Percentiles rank a stretch among this genome's conserved stretches.
Conservation (phyloP, 2,888 invertebrate species). For the Cosmorhoe ocellata region DNA sequence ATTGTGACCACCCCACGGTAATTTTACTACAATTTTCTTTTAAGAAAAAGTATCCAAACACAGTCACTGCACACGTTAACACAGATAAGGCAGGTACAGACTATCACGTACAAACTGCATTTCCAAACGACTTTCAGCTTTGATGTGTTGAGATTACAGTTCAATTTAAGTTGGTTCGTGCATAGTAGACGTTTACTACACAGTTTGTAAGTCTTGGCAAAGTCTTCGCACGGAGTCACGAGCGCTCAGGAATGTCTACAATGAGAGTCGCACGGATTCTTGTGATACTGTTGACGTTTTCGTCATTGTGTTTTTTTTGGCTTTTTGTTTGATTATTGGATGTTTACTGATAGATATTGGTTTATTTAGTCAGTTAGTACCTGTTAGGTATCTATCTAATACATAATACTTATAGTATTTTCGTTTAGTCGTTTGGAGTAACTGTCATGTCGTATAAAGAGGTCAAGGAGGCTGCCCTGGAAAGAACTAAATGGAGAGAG, state of each 20-base stretch:
- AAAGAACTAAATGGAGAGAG: too few species aligned
- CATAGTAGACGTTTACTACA: slow-evolving; percentile 37
- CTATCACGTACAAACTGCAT: slow-evolving; percentile 6
- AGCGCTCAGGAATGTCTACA: slow-evolving; percentile 42
- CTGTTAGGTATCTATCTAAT: too few species aligned
- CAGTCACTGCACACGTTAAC: slow-evolving; percentile 30
- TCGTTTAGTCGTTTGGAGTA: too few species aligned
- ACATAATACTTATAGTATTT: too few species aligned
- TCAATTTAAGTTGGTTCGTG: slow-evolving; percentile 6
- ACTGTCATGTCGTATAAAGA: too few species aligned
- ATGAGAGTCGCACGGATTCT: slow-evolving; percentile 18
- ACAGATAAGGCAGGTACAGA: slow-evolving; percentile 28
- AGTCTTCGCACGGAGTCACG: slow-evolving; percentile 43
- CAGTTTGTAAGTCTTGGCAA: slow-evolving; percentile 37
- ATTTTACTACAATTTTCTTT: slow-evolving; percentile 46
- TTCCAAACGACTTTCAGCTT: slow-evolving; percentile 3
- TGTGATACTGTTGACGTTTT: slow-evolving; percentile 48
- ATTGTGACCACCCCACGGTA: slow-evolving; percentile 46
- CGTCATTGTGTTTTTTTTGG: slow-evolving; percentile 49
- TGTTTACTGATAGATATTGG: too few species aligned
- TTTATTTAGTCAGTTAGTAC: too few species aligned
- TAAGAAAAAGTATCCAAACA: slow-evolving; percentile 34
- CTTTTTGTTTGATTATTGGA: background rate
- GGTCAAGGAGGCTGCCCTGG: too few species aligned
- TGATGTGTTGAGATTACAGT: background rate